phyloP scores from a whole-genome alignment of 2,888 invertebrate species.

The Lysandra coridon region DNA sequence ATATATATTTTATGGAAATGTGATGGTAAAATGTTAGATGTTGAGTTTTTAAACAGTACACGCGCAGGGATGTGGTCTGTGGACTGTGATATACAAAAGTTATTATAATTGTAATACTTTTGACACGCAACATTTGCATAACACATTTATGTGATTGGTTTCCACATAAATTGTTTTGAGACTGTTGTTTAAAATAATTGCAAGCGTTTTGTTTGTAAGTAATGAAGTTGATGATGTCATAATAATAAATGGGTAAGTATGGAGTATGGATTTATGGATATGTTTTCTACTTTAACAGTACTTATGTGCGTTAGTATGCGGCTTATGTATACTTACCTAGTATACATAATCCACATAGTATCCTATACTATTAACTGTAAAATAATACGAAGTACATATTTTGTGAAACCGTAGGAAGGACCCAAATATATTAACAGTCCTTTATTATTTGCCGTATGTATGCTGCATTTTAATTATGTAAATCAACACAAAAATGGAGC shows the following conservation, averaged over 20 bases:
- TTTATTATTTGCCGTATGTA: too few relatives aligned
- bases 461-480: too few relatives aligned
- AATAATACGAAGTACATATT: neutral
- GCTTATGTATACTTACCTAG: too few relatives aligned
- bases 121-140: constrained; percentile 25
- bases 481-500: too few relatives aligned
- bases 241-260: neutral
- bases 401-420: neutral
- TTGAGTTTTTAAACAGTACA: neutral
- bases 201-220: neutral
- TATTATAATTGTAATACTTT: constrained; percentile 11
- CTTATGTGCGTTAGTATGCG: neutral
- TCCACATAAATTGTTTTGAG: neutral
- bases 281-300: neutral
- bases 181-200: constrained; percentile 15
- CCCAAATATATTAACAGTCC: too few relatives aligned
- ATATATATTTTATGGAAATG: neutral
- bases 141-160: constrained; percentile 26
- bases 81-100: neutral
- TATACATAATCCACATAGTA: too few relatives aligned
- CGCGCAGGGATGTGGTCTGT: neutral
- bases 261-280: neutral
- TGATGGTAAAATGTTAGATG: neutral
- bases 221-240: neutral
- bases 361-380: too few relatives aligned